Evolutionary conservation across 2,113 vertebrate genomes (phyloP).

Genomic region (Podilymbus podiceps): DNA sequence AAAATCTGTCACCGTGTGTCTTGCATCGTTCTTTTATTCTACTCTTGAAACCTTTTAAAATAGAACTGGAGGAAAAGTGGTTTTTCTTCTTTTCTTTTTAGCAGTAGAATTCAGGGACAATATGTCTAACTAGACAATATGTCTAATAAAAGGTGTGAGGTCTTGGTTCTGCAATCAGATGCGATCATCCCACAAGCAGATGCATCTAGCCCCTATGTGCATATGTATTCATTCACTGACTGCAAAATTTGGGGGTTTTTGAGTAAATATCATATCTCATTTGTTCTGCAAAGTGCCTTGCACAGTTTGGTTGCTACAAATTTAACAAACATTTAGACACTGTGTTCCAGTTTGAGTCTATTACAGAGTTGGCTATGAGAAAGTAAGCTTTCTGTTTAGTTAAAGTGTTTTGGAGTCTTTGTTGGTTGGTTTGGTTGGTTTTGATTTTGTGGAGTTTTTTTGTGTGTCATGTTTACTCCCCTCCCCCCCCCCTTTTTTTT

Average conservation of each 20-base stretch:
- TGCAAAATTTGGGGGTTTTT: fast-evolving
- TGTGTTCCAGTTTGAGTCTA: neutral
- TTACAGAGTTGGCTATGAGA: neutral
- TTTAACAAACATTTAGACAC: neutral
- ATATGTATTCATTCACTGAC: neutral
- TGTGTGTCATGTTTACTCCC: neutral
- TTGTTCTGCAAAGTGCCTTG: neutral
- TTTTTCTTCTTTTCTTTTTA: neutral
- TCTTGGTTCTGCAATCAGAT: neutral
- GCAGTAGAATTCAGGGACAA: neutral
- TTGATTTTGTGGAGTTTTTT: fast-evolving
- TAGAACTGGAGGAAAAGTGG: neutral
- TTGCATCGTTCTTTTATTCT: conserved; percentile 25
- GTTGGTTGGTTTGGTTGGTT: too few relatives aligned
- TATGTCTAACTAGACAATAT: neutral
- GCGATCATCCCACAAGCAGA: neutral
- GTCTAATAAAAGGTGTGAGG: neutral
- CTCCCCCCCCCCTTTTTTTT: too few relatives aligned
- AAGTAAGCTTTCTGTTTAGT: neutral
- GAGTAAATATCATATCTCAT: neutral
- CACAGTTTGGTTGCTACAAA: neutral
- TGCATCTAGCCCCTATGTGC: neutral
- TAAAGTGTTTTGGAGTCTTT: neutral
- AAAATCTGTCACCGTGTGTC: conserved; percentile 31
- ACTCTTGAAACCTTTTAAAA: conserved; percentile 10